phyloP scores from a whole-genome alignment of 2,113 vertebrate species.

The Campylomormyrus tamandua region DNA sequence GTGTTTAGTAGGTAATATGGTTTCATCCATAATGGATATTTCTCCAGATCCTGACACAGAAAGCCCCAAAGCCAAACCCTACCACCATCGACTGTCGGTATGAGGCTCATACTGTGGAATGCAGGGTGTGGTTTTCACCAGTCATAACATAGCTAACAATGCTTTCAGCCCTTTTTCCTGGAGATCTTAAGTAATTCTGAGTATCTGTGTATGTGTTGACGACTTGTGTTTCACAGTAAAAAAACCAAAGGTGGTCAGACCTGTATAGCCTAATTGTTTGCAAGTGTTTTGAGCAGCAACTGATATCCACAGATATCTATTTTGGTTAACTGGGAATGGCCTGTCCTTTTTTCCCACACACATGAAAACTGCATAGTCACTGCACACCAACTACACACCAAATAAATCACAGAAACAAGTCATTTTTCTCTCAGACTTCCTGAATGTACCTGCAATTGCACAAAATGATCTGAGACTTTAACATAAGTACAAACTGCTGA shows the following conservation, averaged over 20 bases:
- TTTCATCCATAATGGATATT: neutral
- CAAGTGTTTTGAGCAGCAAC: neutral
- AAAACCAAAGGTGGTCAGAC: neutral
- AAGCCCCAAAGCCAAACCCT: neutral
- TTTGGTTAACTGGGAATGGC: neutral
- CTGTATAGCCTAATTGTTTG: neutral
- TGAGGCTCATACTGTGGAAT: neutral
- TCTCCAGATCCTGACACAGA: neutral
- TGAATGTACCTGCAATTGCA: neutral
- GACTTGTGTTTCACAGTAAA: neutral
- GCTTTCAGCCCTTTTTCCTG: neutral
- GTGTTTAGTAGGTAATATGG: neutral
- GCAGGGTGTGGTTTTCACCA: neutral
- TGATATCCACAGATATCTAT: neutral
- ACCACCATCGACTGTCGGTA: neutral
- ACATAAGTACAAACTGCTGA: neutral
- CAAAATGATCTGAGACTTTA: neutral
- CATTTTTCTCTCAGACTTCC: neutral
- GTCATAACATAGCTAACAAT: neutral
- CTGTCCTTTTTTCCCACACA: neutral
- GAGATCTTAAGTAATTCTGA: neutral
- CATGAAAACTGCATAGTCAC: neutral
- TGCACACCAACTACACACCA: neutral
- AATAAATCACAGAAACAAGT: neutral
- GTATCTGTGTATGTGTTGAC: neutral